These are phyloP conservation scores for Oxygymnocypris stewartii DNA, from an alignment of 2,113 vertebrate species.

Conservation along the genomic window DNA sequence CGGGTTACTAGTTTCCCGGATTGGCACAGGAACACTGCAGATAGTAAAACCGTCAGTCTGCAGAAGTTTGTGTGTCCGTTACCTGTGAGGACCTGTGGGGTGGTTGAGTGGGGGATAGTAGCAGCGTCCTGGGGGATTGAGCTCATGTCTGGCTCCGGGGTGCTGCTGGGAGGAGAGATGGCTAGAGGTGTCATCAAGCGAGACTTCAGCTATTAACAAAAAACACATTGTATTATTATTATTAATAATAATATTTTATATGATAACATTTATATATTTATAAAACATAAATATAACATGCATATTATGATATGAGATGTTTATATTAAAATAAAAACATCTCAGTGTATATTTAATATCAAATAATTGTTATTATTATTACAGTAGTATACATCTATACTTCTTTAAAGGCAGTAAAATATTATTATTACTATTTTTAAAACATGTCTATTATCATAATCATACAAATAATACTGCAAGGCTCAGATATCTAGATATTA, in stretches of 20 bases:
- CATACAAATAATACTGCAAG: too few species aligned
- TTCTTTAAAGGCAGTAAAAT: too few species aligned
- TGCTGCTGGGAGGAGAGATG: slow-evolving; percentile 87
- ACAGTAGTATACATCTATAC: too few species aligned
- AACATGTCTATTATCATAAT: too few species aligned
- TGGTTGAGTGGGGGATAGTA: slow-evolving; percentile 82
- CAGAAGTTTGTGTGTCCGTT: slow-evolving; percentile 47
- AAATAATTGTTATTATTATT: too few species aligned
- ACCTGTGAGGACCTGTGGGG: slow-evolving; percentile 90
- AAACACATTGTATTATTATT: too few species aligned
- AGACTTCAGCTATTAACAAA: slow-evolving; percentile 85
- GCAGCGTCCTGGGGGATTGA: slow-evolving; percentile 93
- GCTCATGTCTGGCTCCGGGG: slow-evolving; percentile 89
- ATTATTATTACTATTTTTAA: too few species aligned
- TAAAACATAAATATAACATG: neutral
- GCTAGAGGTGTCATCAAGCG: slow-evolving; percentile 87
- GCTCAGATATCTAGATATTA: too few species aligned
- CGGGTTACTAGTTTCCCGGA: neutral
- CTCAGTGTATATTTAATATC: too few species aligned
- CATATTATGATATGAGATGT: neutral
- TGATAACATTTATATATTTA: neutral
- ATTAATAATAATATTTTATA: neutral
- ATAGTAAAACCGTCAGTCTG: neutral
- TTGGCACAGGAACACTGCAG: neutral
- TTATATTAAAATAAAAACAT: neutral